Percentiles rank a stretch among this genome's conserved stretches.
Conservation (phyloP, 2,113 vertebrate genomes). For the Pithys albifrons region DNA sequence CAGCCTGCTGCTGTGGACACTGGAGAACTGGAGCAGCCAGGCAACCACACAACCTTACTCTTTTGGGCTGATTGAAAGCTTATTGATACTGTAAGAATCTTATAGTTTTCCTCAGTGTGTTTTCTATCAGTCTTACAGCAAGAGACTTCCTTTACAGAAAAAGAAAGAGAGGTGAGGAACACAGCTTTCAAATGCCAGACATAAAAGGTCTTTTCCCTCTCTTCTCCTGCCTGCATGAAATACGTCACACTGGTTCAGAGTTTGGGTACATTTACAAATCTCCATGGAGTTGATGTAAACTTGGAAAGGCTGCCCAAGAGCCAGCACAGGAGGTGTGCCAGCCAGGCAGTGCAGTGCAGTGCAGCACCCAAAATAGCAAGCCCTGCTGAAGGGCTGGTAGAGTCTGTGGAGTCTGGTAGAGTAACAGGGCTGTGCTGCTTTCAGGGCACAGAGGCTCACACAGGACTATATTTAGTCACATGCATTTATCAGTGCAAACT, state of each 20-base stretch:
- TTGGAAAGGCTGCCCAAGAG: neutral
- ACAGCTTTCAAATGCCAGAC: neutral
- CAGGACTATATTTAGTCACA: neutral
- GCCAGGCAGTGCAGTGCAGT: neutral
- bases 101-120: rapidly evolving
- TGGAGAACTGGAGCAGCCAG: neutral
- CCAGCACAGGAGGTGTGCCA: neutral
- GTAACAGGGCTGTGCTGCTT: neutral
- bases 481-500: neutral
- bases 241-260: neutral
- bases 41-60: neutral
- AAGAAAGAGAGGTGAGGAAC: neutral
- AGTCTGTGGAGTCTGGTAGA: neutral
- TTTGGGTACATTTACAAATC: neutral
- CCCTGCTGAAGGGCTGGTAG: neutral
- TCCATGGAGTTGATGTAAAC: neutral
- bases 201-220: neutral
- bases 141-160: neutral
- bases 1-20: neutral
- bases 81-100: neutral
- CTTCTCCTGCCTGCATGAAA: neutral
- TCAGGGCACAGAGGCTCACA: neutral
- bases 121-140: neutral
- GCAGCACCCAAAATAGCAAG: neutral
- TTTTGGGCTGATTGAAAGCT: neutral